Evolutionary conservation across 2,797 vertebrate species (phyloP), one percentile per base, ranked within the genome.

Genomic region (Halcyon leucocephala): DNA sequence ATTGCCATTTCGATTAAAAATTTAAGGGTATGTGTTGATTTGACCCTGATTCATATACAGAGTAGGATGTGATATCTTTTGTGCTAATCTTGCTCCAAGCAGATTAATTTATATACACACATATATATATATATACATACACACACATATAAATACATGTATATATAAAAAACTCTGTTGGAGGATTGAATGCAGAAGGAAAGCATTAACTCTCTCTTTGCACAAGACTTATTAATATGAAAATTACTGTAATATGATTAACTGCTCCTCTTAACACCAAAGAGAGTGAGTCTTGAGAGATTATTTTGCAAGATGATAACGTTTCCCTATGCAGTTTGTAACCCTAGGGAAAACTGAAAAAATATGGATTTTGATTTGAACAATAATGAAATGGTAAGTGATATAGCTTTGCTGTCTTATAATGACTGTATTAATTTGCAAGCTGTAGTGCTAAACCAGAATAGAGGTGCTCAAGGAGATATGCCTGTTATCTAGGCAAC

Each of bases 401-500:
- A 96, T 89, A 93, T 82, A 82, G 93, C 95, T 96, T 89, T 95
- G 89, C 80, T 74, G 95, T 90, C 48, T 67, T 94, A 82, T 94
- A 91, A 96, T 81, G 89, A 93, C 95, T 83, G 72, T 93, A 96
- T 97, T 97, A 96, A 97, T 97, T 97, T 97, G 60, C 93, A 86
- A 72, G 95, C 89, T 97, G 88, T 79, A 90, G 72, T 81, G 86
- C 93, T 95, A 94, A 97, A 92, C 85, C 94, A 94, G 95, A 95
- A 95, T 92, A 91, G 95, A 97, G 95, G 94, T 90, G 91, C 81
- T 96, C 2, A 2, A 93, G 84, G 92, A 97, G 96, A 96, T 74
- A 96, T 49, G 86, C 77, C 92, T 82, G 89, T 96, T 98, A 97
- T 97, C 97, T 97, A 91, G 92, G 96, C 96, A 96, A 97, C 93